Percentiles rank a stretch among this genome's conserved stretches.
phyloP scores from a whole-genome alignment of 2,888 invertebrate species.

The Caenorhabditis sulstoni region DNA sequence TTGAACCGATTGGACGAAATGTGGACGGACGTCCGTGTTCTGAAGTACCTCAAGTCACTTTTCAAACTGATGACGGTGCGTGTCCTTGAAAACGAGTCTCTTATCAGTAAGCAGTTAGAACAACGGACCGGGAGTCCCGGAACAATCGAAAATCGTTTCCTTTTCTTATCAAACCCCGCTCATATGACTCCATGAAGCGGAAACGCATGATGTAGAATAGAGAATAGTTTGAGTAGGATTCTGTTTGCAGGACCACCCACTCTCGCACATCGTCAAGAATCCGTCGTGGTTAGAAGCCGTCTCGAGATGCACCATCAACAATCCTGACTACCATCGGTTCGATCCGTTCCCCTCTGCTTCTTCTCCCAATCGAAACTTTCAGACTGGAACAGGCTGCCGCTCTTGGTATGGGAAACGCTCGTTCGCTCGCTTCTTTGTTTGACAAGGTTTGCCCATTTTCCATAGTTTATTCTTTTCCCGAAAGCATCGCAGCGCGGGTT shows the following conservation, averaged over 20 bases:
- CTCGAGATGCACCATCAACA: conserved; percentile 73
- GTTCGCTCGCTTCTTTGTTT: conserved; percentile 76
- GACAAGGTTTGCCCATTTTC: conserved; percentile 57
- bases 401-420: conserved; percentile 78
- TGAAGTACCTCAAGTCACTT: conserved; percentile 59
- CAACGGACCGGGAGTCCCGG: conserved; percentile 33
- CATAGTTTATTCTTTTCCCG: conserved; percentile 17
- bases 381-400: conserved; percentile 77
- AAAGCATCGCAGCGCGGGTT: too few species aligned
- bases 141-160: conserved; percentile 38
- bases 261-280: conserved; percentile 64
- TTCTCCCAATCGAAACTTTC: conserved; percentile 8
- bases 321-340: conserved; percentile 74
- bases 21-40: conserved; percentile 58
- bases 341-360: background rate
- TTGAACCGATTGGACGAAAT: conserved; percentile 62
- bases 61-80: conserved; percentile 60
- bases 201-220: conserved; percentile 10
- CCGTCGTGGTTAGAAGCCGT: conserved; percentile 72
- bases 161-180: conserved; percentile 36
- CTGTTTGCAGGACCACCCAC: conserved; percentile 62
- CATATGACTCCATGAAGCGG: conserved; percentile 43
- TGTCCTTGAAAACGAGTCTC: conserved; percentile 13
- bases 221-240: conserved; percentile 4
- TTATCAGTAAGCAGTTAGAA: conserved; percentile 1